Evolutionary conservation across 2,797 vertebrate species (phyloP), one percentile per base, ranked within the genome.

Genomic region (Oreochromis grahami): DNA sequence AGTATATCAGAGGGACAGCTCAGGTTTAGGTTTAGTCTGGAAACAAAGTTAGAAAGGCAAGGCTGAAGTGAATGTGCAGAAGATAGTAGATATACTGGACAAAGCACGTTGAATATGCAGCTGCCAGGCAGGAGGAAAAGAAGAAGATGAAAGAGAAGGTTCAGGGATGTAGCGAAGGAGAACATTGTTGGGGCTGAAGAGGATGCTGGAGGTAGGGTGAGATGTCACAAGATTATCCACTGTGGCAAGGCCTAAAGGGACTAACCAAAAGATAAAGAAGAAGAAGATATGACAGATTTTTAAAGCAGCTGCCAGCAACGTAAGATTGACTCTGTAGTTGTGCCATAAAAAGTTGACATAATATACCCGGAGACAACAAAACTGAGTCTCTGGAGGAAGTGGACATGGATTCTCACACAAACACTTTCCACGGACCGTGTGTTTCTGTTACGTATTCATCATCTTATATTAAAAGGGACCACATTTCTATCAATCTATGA

Each of bases 141-240:
- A 26, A 26, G 65, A 45, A 2, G 24, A 70, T 41, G 21, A 70
- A 43, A 70, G 41, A 45, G 38, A 70, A 45, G 65, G 14, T 70
- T 26, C 41, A 29, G 38, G 41, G 8, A 45, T 70, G 14, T 45
- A 17, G 14, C 4, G 1, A 70, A 45, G 41, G 14, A 29, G 24
- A 17, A 70, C 21, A 70, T 45, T 41, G 38, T 21, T 43, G 65
- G 45, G 21, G 36, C 41, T 17, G 0, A 45, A 17, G 41, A 70
- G 41, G 65, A 0, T 26, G 38, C 38, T 70, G 5, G 34, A 1
- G 21, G 34, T 45, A 70, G 21, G 0, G 38, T 45, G 38, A 70
- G 38, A 45, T 45, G 65, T 21, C 41, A 17, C 0, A 0, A 29
- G 41, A 0, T 70, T 24, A 70, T 17, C 14, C 14, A 17, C 65